Conservation (phyloP, 2,888 invertebrate species). For the Drosophila heteroneura region DNA sequence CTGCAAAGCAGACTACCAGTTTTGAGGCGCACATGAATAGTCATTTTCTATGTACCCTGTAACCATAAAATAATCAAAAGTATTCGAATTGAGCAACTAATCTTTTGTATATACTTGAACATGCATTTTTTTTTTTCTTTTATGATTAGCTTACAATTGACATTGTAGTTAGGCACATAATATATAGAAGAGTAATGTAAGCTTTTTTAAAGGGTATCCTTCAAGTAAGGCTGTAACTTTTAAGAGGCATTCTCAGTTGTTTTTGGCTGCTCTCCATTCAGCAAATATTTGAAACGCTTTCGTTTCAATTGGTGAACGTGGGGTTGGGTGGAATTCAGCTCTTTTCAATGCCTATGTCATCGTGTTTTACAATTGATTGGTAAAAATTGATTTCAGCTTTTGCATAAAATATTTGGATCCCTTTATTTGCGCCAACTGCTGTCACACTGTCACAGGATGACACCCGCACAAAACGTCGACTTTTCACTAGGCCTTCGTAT, state of each 20-base stretch:
- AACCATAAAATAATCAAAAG: not conserved
- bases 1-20: not conserved
- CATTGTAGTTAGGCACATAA: not conserved
- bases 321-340: not conserved
- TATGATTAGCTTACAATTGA: not conserved
- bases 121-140: not conserved
- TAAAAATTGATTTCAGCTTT: conserved; percentile 77
- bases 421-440: conserved; percentile 72
- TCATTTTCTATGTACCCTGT: conserved; percentile 2
- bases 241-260: not conserved
- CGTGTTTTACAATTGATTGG: conserved; percentile 77
- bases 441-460: conserved; percentile 43
- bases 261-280: conserved; percentile 34
- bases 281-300: conserved; percentile 57
- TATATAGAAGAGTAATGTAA: not conserved
- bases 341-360: conserved; percentile 51
- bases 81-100: not conserved
- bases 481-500: conserved; percentile 10
- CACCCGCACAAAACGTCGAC: conserved; percentile 50
- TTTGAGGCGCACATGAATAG: not conserved
- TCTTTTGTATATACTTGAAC: not conserved
- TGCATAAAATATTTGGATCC: conserved; percentile 72
- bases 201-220: not conserved
- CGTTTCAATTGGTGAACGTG: conserved; percentile 11
- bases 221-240: not conserved